Base-by-base conservation (phyloP, 2,888 invertebrate genomes). In the Synergus gifuensis region DNA sequence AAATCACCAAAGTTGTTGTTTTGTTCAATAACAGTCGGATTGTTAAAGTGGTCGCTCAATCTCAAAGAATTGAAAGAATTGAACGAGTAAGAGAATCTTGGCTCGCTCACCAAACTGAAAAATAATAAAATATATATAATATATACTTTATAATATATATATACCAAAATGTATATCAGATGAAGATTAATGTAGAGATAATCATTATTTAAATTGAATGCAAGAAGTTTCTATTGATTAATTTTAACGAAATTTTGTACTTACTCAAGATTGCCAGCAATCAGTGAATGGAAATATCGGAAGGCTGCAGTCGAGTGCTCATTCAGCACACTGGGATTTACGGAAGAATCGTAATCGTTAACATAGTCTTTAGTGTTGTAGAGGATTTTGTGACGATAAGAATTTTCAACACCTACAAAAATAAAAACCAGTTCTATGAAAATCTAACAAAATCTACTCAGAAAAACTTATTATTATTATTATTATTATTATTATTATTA, bases 291-390 rank as follows among this genome's bases (percentile, higher is more conserved):
- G 94, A 96, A 96, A 88, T 95, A 95, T 92, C 96, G 94, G 90
- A 95, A 96, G 8, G 96, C 96, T 9, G 95, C 95, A 0, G 94
- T 95, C 2, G 96, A 94, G 86, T 96, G 96, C 84, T 95, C 96
- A 83, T 96, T 95, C 76, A 96, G 90, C 0, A 95, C 92, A 8
- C 94, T 93, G 0, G 96, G 95, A 87, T 96, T 94, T 0, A 96
- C 95, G 46, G 92, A 91, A 0, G 94, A 93, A 83, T 95, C 93
- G 91, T 96, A 96, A 89, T 96, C 96, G 86, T 95, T 94, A 16
- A 96, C 93, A 88, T 94, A 95, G 8, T 93, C 93, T 2, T 93
- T 92, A 0, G 94, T 94, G 0, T 94, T 92, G 91, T 95, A 95
- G 60, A 95, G 93, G 16, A 96, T 93, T 83, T 94, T 94, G 86